phyloP scores from a whole-genome alignment of 2,113 vertebrate species.

The Myiagra hebetior region DNA sequence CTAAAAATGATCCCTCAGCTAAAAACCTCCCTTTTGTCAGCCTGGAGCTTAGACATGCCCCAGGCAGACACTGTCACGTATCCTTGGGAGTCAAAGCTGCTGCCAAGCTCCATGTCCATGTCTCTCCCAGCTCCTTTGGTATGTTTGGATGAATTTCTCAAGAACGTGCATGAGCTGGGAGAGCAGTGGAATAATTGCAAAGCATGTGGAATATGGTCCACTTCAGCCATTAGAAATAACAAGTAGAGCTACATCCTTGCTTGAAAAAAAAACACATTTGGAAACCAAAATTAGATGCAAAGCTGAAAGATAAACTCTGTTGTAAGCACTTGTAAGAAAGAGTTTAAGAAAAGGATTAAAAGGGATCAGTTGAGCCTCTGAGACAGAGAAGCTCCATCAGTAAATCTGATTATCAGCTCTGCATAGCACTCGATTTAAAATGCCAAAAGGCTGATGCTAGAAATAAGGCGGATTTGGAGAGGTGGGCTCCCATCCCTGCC shows the following conservation, averaged over 20 bases:
- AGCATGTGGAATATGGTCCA: background rate
- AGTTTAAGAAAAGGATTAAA: slow-evolving; percentile 58
- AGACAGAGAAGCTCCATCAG: background rate
- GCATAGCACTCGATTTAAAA: background rate
- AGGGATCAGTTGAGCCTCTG: slow-evolving; percentile 25
- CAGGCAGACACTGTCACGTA: background rate
- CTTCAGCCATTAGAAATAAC: background rate
- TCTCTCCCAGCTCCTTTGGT: background rate
- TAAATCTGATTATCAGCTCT: slow-evolving; percentile 49
- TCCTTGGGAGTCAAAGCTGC: background rate
- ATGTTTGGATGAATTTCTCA: background rate
- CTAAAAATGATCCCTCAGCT: background rate
- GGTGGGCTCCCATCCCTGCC: rapidly evolving
- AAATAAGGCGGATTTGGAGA: background rate
- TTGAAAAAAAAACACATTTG: background rate
- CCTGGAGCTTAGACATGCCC: background rate
- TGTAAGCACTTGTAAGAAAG: slow-evolving; percentile 48
- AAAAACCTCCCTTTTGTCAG: background rate
- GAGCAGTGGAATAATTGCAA: background rate
- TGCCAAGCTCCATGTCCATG: rapidly evolving
- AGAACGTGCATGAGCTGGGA: background rate
- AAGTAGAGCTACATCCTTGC: background rate
- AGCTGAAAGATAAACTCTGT: slow-evolving; percentile 24
- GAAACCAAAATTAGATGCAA: background rate
- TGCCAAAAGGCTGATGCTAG: background rate